phyloP scores from a whole-genome alignment of 2,888 invertebrate species.

The Mechanitis mazaeus region DNA sequence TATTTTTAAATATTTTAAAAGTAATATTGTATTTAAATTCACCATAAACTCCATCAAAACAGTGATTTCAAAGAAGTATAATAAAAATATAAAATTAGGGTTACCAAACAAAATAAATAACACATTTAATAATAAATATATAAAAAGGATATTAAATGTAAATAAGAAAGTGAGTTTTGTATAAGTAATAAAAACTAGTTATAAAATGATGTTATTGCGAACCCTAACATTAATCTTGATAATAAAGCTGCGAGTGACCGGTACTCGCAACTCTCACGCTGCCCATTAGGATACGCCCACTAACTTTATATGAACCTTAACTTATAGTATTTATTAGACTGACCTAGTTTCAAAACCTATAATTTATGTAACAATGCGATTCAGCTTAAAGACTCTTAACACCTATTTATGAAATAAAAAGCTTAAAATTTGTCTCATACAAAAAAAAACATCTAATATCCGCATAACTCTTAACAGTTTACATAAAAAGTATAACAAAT shows the following conservation, averaged over 20 bases:
- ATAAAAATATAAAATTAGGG: too few species aligned
- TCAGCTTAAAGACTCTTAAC: neutral
- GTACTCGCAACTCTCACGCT: constrained; percentile 52
- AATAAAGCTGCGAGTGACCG: constrained; percentile 26
- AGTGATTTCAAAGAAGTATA: too few species aligned
- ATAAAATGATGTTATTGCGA: constrained; percentile 21
- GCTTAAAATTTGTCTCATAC: neutral
- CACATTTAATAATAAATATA: too few species aligned
- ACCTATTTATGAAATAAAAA: neutral
- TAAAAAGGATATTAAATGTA: too few species aligned
- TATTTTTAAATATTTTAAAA: too few species aligned
- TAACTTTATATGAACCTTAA: constrained; percentile 55
- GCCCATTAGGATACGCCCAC: constrained; percentile 71
- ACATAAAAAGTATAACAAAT: neutral
- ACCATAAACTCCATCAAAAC: too few species aligned
- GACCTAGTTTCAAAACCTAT: constrained; percentile 60
- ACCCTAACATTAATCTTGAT: constrained; percentile 31
- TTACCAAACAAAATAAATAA: too few species aligned
- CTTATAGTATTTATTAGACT: constrained; percentile 54
- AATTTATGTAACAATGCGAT: constrained; percentile 28
- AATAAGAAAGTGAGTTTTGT: too few species aligned
- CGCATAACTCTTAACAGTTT: neutral
- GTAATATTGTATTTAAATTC: too few species aligned
- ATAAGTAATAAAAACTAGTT: too few species aligned
- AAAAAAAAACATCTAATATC: neutral